Evolutionary conservation across 37 sponge, comb jelly and placozoan genomes (phyloP).

Genomic region (Chondrosia reniformis): DNA sequence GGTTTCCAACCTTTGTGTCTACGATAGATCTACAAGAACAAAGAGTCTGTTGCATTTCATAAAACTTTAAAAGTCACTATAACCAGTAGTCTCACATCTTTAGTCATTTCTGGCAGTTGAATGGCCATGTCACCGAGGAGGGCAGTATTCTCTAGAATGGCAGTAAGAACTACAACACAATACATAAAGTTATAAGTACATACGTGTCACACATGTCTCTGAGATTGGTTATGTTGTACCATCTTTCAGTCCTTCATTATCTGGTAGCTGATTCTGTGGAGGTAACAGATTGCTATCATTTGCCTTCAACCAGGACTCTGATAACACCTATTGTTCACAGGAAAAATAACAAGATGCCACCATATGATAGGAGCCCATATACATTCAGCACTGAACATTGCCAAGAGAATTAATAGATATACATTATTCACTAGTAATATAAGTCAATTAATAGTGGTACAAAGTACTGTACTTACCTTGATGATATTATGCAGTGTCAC

Average conservation of each 20-base stretch:
- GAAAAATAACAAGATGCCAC: neutral
- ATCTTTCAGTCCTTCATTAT: neutral
- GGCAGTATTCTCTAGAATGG: conserved; percentile 17
- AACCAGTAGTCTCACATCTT: neutral
- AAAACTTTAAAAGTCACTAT: too few species aligned
- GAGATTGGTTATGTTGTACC: too few species aligned
- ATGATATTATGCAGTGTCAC: neutral
- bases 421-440: too few species aligned
- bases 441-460: too few species aligned
- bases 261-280: neutral
- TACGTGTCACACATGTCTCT: neutral
- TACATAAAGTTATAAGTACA: neutral
- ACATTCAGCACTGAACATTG: too few species aligned
- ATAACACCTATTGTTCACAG: neutral
- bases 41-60: too few species aligned
- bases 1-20: conserved; percentile 11
- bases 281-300: neutral
- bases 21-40: neutral
- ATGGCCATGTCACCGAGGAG: conserved; percentile 21
- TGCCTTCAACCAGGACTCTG: neutral
- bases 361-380: too few species aligned
- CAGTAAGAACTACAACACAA: neutral
- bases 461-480: neutral
- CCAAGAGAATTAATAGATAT: too few species aligned
- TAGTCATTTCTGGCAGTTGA: conserved; percentile 11